Percentiles rank a stretch among this genome's conserved stretches.
phyloP scores from a whole-genome alignment of 2,888 invertebrate species.

The Rotaria magnacalcarata region DNA sequence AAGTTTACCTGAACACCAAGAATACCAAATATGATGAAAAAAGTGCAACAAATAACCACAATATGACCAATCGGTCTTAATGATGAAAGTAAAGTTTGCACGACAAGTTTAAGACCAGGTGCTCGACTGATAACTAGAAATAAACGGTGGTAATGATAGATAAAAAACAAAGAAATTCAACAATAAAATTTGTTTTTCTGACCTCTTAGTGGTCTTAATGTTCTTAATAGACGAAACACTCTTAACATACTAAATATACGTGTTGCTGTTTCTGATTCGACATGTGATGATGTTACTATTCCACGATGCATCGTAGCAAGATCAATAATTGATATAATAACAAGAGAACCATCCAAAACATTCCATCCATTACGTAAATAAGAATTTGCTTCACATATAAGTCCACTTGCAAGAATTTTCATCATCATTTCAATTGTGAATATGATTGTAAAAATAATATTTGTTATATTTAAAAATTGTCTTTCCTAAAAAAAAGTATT shows the following conservation, averaged over 20 bases:
- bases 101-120: conserved; percentile 93
- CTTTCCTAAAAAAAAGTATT: conserved; percentile 67
- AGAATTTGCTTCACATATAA: conserved; percentile 86
- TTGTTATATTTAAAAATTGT: conserved; percentile 78
- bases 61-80: conserved; percentile 98
- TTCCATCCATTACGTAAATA: conserved; percentile 99
- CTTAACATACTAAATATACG: conserved; percentile 94
- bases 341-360: conserved; percentile 96
- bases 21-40: conserved; percentile 99
- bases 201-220: conserved; percentile 76
- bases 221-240: conserved; percentile 89
- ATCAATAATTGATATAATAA: conserved; percentile 93
- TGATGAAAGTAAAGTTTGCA: conserved; percentile 93
- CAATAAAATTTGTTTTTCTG: background rate
- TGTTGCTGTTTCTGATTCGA: conserved; percentile 75
- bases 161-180: too few relatives aligned
- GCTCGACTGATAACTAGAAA: conserved; percentile 92
- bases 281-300: conserved; percentile 59
- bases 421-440: conserved; percentile 95
- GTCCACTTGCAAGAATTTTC: conserved; percentile 89
- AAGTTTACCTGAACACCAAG: conserved; percentile 81
- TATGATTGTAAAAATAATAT: conserved; percentile 94
- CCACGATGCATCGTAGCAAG: conserved; percentile 76
- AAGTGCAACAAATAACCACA: conserved; percentile 97
- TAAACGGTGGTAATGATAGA: too few relatives aligned